A percentile compares a stretch with the other conserved stretches of the same genome.
Evolutionary conservation across 2,797 vertebrate genomes (phyloP).

Genomic region (Danio tinwini): DNA sequence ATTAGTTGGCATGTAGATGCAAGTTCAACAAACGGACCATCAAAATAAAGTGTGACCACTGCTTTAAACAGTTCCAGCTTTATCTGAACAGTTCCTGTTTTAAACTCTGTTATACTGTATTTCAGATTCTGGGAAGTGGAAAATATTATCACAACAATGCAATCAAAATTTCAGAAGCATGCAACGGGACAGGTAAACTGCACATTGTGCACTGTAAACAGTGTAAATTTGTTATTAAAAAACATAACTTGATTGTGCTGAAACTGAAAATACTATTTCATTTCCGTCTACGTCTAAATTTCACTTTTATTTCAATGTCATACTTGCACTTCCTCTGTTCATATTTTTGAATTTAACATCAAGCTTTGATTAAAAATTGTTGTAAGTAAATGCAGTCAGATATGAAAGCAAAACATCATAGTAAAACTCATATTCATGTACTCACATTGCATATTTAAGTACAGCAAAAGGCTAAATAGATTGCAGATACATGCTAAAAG

Average conservation of each 20-base stretch:
- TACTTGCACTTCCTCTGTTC: too few species aligned
- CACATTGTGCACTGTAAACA: background rate
- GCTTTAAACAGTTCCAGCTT: conserved; percentile 12
- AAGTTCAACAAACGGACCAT: too few species aligned
- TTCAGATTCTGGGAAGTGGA: background rate
- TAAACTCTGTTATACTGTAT: background rate
- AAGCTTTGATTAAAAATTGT: too few species aligned
- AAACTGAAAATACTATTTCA: too few species aligned
- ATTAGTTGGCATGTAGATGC: too few species aligned
- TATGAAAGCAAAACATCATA: background rate
- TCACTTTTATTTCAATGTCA: too few species aligned
- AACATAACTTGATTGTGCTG: too few species aligned
- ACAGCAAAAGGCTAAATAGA: background rate
- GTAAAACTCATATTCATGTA: background rate
- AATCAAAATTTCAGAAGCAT: background rate
- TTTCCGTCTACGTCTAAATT: too few species aligned
- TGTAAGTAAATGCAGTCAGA: background rate
- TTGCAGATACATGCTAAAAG: background rate
- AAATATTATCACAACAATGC: background rate
- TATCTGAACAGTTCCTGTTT: conserved; percentile 18
- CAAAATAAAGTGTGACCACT: too few species aligned
- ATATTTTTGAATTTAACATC: too few species aligned
- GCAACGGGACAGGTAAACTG: background rate
- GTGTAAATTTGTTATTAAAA: too few species aligned
- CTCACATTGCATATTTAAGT: background rate